These are phyloP conservation scores for Lasioglossum zephyrum DNA, from an alignment of 2,888 invertebrate genomes.

Conservation along the genomic window DNA sequence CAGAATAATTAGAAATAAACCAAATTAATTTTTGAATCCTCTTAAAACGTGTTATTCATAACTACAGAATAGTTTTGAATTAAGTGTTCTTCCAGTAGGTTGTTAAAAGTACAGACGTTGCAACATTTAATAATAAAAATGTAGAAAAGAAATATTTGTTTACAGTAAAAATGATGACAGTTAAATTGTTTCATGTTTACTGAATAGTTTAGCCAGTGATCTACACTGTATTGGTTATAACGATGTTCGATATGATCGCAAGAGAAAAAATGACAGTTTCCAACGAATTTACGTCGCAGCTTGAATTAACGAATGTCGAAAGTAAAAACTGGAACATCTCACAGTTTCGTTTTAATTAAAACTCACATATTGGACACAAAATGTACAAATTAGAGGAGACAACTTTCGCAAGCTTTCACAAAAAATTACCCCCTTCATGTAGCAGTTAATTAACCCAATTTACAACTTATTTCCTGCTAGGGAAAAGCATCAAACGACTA, in stretches of 20 bases:
- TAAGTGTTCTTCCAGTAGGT: not conserved
- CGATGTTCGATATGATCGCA: not conserved
- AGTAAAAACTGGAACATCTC: slow-evolving; percentile 10
- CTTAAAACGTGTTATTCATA: not conserved
- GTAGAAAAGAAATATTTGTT: not conserved
- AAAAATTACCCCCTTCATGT: slow-evolving; percentile 13
- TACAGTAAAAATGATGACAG: not conserved
- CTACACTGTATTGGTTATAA: not conserved
- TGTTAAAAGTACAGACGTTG: not conserved
- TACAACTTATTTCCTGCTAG: slow-evolving; percentile 32
- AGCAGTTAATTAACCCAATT: slow-evolving; percentile 49
- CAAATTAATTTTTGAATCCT: not conserved
- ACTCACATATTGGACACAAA: not conserved
- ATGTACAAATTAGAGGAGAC: slow-evolving; percentile 5
- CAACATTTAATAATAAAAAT: not conserved
- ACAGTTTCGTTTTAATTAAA: slow-evolving; percentile 9
- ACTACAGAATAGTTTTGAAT: not conserved
- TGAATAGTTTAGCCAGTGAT: not conserved
- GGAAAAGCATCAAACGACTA: slow-evolving; percentile 5
- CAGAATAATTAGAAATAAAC: not conserved
- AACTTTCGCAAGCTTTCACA: slow-evolving; percentile 19
- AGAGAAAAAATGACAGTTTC: not conserved
- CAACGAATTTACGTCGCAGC: not conserved
- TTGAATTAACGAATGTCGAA: slow-evolving; percentile 1
- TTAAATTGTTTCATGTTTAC: not conserved